These are phyloP conservation scores for Drosophila anomalipes DNA, from an alignment of 2,888 invertebrate species.

Conservation along the genomic window DNA sequence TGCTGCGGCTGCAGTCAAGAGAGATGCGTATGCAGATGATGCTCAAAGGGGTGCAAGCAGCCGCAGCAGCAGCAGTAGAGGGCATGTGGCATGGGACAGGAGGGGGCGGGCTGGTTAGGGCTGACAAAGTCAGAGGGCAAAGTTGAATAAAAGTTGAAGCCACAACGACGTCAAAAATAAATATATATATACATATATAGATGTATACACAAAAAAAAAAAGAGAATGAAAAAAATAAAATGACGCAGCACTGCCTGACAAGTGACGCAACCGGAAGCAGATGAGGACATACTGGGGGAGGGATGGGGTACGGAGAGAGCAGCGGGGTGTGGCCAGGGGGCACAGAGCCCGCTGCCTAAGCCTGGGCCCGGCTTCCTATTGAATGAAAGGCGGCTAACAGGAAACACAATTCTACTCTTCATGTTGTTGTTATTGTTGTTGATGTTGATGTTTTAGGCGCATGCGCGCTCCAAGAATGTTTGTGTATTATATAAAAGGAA, in stretches of 20 bases:
- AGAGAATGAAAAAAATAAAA: conserved; percentile 40
- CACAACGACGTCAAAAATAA: conserved; percentile 33
- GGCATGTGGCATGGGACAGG: background rate
- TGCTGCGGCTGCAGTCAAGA: conserved; percentile 28
- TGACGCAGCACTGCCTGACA: conserved; percentile 70
- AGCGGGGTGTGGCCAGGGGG: conserved; percentile 6
- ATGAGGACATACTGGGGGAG: conserved; percentile 26
- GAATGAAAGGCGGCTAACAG: conserved; percentile 64
- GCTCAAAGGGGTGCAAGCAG: conserved; percentile 4
- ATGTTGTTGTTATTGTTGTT: conserved; percentile 7
- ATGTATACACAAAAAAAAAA: conserved; percentile 4
- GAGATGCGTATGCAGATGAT: conserved; percentile 33
- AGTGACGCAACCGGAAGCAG: conserved; percentile 78
- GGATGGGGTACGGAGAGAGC: background rate
- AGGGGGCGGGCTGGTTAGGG: conserved; percentile 2
- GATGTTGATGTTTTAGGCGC: conserved; percentile 41
- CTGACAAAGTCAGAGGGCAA: conserved; percentile 80
- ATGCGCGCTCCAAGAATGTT: conserved; percentile 59
- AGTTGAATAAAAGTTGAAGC: conserved; percentile 80
- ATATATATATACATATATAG: conserved; percentile 4
- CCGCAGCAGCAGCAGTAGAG: conserved; percentile 26
- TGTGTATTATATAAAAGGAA: conserved; percentile 17
- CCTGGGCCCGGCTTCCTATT: conserved; percentile 60
- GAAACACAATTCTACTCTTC: conserved; percentile 44
- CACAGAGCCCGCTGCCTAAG: conserved; percentile 18